Base-by-base conservation (phyloP, 2,888 invertebrate genomes). In the Apamea anceps region DNA sequence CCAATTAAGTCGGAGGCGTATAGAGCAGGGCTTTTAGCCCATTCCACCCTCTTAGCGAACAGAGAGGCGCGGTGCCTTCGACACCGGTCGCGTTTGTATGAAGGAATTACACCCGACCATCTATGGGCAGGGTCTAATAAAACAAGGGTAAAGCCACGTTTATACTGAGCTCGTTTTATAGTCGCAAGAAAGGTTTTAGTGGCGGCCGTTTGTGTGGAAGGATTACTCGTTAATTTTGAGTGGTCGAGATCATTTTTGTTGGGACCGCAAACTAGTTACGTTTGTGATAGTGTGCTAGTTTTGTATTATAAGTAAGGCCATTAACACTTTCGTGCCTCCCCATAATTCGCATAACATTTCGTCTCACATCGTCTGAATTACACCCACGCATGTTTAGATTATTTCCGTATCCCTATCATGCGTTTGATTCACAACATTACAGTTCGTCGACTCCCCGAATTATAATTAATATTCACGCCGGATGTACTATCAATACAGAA, bases 1-100 rank as follows among this genome's bases (percentile, higher is more conserved):
- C 95, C 96, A 96, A 96, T 96, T 96, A 96, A 95, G 93, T 93
- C 91, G 91, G 80, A 89, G 88, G 89, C 90, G 88, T 87, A 90
- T 84, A 84, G 92, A 90, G 88, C 88, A 86, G 85, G 75, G 93
- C 93, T 94, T 93, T 93, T 93, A 94, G 91, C 90, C 88, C 88
- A 85, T 88, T 91, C 92, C 82, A 88, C 85, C 93, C 93, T 94
- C 94, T 94, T 92, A 93, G 89, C 89, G 93, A 94, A 96, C 96
- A 95, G 95, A 93, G 82, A 80, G 86, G 82, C 87, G 81, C 83
- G 82, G 86, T 85, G 88, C 89, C 85, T 86, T 86, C 89, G 85
- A 86, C 90, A 91, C 89, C 81, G 85, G 85, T 76, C 86, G 83
- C 92, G 92, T 93, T 93, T 94, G 92, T 95, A 94, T 92, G 93